Base-by-base conservation (phyloP, 2,113 vertebrate species). In the Caretta caretta region DNA sequence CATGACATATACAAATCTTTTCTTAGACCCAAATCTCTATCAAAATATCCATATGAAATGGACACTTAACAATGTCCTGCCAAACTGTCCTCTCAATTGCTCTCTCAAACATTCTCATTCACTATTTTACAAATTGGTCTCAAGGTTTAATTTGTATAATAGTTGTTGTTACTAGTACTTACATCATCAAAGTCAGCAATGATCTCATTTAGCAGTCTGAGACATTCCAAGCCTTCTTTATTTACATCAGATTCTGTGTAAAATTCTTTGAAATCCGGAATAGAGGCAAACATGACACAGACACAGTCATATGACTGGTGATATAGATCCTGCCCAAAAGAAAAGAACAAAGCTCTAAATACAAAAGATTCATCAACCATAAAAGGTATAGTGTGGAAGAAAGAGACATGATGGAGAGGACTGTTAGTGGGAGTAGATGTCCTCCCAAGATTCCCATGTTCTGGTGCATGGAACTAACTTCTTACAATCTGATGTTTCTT, bases 181-280 rank as follows among this genome's bases (percentile, higher is more conserved):
- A 99, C 99, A 97, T 99, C 99, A 93, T 99, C 99, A 90, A 99
- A 99, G 98, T 99, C 99, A 3, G 99, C 99, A 72, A 99, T 99
- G 97, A 99, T 99, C 98, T 99, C 99, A 22, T 99, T 99, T 92
- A 99, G 98, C 59, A 99, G 99, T 94, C 99, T 98, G 80, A 99
- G 99, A 96, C 99, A 99, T 96, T 99, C 99, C 89, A 99, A 96
- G 42, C 99, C 99, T 95, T 99, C 99, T 97, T 99, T 99, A 98
- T 99, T 99, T 93, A 99, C 99, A 38, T 99, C 99, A 10, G 99
- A 99, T 93, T 99, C 99, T 0, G 99, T 99, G 97, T 99, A 99
- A 97, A 99, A 99, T 95, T 99, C 99, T 97, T 99, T 99, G 98
- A 99, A 99, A 98, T 99, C 99, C 3, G 99, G 99, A 92, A 99